Conservation (phyloP, 2,797 vertebrate species). For the Poeciliopsis gracilis region DNA sequence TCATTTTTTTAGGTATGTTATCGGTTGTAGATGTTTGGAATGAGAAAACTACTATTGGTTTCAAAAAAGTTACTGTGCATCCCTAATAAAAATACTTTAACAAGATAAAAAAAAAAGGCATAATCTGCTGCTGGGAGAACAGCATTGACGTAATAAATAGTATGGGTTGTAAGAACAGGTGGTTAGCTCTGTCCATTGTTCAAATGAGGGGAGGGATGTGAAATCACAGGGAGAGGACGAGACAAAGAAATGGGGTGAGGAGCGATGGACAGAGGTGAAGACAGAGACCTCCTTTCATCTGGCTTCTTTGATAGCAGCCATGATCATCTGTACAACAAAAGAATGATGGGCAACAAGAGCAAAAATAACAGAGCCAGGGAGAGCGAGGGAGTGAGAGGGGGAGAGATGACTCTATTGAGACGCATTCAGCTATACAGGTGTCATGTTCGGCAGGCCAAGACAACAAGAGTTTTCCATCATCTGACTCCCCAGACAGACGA, state of each 20-base stretch:
- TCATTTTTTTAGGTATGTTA: too few relatives aligned
- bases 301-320: slow-evolving; percentile 74
- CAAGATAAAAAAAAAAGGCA: slow-evolving; percentile 11
- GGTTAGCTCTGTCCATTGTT: slow-evolving; percentile 73
- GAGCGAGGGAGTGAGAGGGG: slow-evolving; percentile 14
- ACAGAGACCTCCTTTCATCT: slow-evolving; percentile 80
- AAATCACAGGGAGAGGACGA: slow-evolving; percentile 60
- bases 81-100: background rate
- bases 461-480: slow-evolving; percentile 66
- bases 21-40: too few relatives aligned
- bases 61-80: too few relatives aligned
- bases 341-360: slow-evolving; percentile 60
- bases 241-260: slow-evolving; percentile 63
- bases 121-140: slow-evolving; percentile 15
- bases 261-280: slow-evolving; percentile 76
- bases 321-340: slow-evolving; percentile 74
- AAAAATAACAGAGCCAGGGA: slow-evolving; percentile 45
- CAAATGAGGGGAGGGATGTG: slow-evolving; percentile 54
- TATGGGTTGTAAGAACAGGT: slow-evolving; percentile 65
- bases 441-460: slow-evolving; percentile 66
- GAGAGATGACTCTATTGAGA: slow-evolving; percentile 65
- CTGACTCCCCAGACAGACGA: slow-evolving; percentile 44
- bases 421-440: slow-evolving; percentile 69
- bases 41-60: too few relatives aligned
- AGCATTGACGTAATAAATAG: slow-evolving; percentile 22